Evolutionary conservation across 2,113 vertebrate genomes (phyloP), one percentile per base, ranked within the genome.

Genomic region (Perognathus longimembris): DNA sequence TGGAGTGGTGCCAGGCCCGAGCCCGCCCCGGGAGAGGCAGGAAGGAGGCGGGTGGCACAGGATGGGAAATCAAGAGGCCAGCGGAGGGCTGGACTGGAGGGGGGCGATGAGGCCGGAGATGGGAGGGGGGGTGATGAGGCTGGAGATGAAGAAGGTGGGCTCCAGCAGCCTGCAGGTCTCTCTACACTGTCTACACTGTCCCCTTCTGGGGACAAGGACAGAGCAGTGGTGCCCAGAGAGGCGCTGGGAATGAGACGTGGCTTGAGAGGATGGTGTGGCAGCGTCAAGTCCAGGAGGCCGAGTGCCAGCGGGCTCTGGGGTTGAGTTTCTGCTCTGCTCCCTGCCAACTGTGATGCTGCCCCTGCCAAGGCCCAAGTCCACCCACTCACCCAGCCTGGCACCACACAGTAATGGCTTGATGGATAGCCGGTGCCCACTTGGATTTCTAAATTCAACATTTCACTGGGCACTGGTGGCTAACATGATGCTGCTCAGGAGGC

Each of bases 21-120:
- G 96, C 95, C 97, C 91, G 61, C 95, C 96, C 95, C 61, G n/a
- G 96, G 96, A 96, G 94, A 96, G 89, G 92, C 97, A 97, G 97
- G 95, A 96, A 97, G 94, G 95, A 94, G 85, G 80, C 84, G 94
- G 95, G 83, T 84, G 85, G 89, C 92, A 96, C 85, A 91, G 96
- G 96, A 96, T 96, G 89, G 91, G 50, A 93, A 97, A 96, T 97
- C 95, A 92, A 94, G 95, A 89, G 95, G 91, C 95, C 95, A 92
- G 91, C 93, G 76, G 95, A 63, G 91, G 94, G 92, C 84, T 54
- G 74, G 77, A 26, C 12, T 22, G 92, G 89, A 91, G 95, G 95
- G 93, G 91, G 95, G 89, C 32, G 0, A 92, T 76, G 94, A 94
- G 70, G 88, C 74, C 11, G 1, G 81, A 84, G 83, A 42, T 15